These are phyloP conservation scores for Sminthurides bifidus DNA, from an alignment of 1,140 invertebrate species.

Conservation along the genomic window DNA sequence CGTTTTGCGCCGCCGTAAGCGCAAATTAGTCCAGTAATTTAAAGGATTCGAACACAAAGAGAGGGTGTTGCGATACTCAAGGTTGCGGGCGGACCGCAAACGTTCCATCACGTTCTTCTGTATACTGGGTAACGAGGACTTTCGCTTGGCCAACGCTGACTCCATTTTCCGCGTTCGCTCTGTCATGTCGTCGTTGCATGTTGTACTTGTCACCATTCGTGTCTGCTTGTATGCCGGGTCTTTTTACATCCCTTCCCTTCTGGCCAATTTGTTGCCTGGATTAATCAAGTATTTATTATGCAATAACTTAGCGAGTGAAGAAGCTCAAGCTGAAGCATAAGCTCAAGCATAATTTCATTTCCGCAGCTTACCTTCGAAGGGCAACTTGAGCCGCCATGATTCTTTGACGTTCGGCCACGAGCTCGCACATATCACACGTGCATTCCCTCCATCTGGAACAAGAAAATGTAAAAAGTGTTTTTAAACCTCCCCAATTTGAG, in stretches of 20 bases:
- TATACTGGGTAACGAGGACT: background rate
- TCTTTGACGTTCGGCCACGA: constrained; percentile 74
- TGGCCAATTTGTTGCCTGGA: constrained; percentile 27
- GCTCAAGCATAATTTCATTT: background rate
- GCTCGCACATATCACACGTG: constrained; percentile 65
- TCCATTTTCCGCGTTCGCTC: too few relatives aligned
- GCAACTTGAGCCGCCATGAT: constrained; percentile 79
- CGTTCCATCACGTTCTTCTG: constrained; percentile 1
- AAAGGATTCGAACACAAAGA: background rate
- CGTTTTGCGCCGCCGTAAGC: constrained; percentile 13
- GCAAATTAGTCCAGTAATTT: constrained; percentile 13
- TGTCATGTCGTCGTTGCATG: too few relatives aligned
- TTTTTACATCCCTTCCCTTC: constrained; percentile 11
- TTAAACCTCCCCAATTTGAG: background rate
- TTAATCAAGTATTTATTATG: background rate
- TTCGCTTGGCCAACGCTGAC: background rate
- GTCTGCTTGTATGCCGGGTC: background rate
- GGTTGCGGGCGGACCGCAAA: background rate
- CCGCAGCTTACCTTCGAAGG: constrained; percentile 34
- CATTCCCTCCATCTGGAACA: constrained; percentile 55
- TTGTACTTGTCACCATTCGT: too few relatives aligned
- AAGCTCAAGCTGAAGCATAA: background rate
- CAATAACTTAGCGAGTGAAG: background rate
- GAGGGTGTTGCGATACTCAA: background rate
- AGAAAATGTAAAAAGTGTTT: background rate